Evolutionary conservation across 64 coral and sea anemone species (phyloP).

Genomic region (Hydrozoanthus tunicans): DNA sequence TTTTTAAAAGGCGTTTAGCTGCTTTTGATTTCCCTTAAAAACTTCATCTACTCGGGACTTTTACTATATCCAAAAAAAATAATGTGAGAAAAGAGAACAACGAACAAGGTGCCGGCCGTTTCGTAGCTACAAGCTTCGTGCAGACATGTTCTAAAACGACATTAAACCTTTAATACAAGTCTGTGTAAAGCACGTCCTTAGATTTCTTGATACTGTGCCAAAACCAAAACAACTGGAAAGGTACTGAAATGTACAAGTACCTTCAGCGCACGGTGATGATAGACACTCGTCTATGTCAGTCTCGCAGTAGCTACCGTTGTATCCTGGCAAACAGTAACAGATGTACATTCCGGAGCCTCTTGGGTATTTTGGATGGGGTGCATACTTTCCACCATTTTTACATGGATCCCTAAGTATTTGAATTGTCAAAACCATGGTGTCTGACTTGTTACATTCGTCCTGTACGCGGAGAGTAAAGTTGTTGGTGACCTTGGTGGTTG

Average conservation of each 20-base stretch:
- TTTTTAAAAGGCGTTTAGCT: background rate
- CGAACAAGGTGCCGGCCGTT: background rate
- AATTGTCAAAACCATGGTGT: constrained; percentile 15
- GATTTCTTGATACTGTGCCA: no score
- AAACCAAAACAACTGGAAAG: background rate
- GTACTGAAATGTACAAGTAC: background rate
- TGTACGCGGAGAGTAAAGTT: background rate
- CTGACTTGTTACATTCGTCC: constrained; percentile 1
- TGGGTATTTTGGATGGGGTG: constrained; percentile 2
- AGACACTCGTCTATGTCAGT: constrained; percentile 32
- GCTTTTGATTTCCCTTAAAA: no score
- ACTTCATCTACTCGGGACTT: no score
- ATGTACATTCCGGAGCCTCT: constrained; percentile 29
- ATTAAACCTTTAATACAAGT: no score
- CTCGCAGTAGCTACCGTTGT: constrained; percentile 13
- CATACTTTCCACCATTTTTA: constrained; percentile 14
- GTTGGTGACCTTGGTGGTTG: background rate
- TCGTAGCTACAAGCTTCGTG: no score
- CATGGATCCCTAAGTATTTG: background rate
- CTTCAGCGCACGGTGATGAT: background rate
- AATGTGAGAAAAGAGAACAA: background rate
- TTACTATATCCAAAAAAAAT: no score
- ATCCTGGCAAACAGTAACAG: constrained; percentile 24
- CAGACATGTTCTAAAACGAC: no score
- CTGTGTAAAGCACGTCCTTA: no score